Conservation (phyloP, 53 echinoderm and acorn worm species). For the Echinometra lucunter region DNA sequence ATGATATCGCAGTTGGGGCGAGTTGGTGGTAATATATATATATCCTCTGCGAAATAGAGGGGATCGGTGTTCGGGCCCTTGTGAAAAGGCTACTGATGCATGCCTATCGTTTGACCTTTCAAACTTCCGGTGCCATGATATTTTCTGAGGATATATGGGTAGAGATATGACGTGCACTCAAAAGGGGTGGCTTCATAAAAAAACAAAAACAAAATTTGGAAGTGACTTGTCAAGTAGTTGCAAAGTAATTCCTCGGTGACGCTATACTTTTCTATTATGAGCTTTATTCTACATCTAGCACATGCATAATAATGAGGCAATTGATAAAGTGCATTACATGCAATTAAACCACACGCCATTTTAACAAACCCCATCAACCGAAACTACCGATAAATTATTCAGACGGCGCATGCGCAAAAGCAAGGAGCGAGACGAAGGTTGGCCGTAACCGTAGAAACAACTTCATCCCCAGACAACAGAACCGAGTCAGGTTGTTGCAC, state of each 20-base stretch:
- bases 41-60: too few species aligned
- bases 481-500: neutral
- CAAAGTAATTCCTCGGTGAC: neutral
- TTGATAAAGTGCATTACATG: conserved; percentile 43
- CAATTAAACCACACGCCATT: conserved; percentile 30
- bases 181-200: neutral
- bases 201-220: neutral
- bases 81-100: too few species aligned
- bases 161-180: neutral
- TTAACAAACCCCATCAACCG: neutral
- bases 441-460: conserved; percentile 19
- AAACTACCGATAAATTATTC: conserved; percentile 15
- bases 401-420: conserved; percentile 37
- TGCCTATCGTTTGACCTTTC: neutral
- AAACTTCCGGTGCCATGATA: neutral
- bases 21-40: too few species aligned
- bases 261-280: neutral
- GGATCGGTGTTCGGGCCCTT: too few species aligned
- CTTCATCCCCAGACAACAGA: neutral
- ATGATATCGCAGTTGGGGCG: too few species aligned
- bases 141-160: neutral
- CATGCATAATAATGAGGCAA: neutral
- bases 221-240: neutral
- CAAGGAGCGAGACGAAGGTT: neutral
- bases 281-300: neutral